Conservation (phyloP, 2,113 vertebrate species). For the Pimephales promelas region DNA sequence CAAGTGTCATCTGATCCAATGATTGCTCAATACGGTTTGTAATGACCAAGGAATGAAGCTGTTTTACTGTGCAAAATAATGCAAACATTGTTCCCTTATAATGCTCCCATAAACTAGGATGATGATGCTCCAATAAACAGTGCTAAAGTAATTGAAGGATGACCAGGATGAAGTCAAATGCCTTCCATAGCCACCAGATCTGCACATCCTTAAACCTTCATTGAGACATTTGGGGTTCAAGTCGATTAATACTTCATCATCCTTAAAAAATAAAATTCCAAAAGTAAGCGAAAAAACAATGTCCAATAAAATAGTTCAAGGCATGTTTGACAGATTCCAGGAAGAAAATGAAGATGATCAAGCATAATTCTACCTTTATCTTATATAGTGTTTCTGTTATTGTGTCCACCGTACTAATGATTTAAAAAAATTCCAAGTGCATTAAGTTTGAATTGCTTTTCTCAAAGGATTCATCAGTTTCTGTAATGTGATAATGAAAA, state of each 20-base stretch:
- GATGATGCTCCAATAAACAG: background rate
- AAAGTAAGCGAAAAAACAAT: background rate
- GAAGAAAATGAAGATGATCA: background rate
- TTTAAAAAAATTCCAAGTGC: background rate
- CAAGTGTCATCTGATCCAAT: background rate
- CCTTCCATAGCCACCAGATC: background rate
- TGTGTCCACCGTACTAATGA: background rate
- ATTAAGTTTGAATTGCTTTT: background rate
- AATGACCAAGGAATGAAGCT: background rate
- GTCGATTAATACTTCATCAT: background rate
- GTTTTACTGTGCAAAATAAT: slow-evolving; percentile 11
- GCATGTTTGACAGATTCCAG: background rate
- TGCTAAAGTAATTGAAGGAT: background rate
- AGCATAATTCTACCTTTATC: background rate
- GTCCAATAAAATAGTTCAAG: background rate
- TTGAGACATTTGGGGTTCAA: background rate
- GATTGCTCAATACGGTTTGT: background rate
- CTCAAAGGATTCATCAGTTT: background rate
- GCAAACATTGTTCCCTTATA: background rate
- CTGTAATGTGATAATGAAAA: background rate
- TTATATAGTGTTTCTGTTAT: background rate
- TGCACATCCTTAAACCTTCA: background rate
- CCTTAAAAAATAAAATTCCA: background rate
- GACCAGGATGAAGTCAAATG: slow-evolving; percentile 1
- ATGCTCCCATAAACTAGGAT: background rate